Base-by-base conservation (phyloP, 2,888 invertebrate genomes). In the Caenorhabditis virilis region DNA sequence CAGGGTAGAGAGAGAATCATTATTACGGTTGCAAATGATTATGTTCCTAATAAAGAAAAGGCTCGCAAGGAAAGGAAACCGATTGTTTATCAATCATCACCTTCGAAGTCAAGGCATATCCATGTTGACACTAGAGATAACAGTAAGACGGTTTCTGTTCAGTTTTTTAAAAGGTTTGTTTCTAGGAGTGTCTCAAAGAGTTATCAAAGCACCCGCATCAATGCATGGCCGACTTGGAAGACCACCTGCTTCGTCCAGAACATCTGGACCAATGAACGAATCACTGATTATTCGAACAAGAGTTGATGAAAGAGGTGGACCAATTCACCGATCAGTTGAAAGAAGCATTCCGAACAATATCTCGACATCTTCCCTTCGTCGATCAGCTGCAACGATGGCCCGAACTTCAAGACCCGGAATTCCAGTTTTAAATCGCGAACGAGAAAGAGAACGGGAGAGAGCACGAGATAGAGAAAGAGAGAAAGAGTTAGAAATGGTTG, bases 401-500 rank as follows among this genome's bases (percentile, higher is more conserved):
- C 43, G 43, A 16, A 15, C 4, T 2, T 7, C 1, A 27, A 11
- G 9, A 15, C 53, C 35, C 9, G 15, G 35, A 20, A n/a, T n/a
- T n/a, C n/a, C n/a, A n/a, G n/a, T n/a, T n/a, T n/a, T n/a, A n/a
- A n/a, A n/a, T n/a, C n/a, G n/a, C n/a, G 35, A 36, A n/a, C 22
- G 38, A 22, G 18, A n/a, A 33, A 47, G 27, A 16, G 15, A n/a
- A 6, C 25, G 49, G 13, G 43, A 48, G 13, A 38, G 49, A 2
- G 88, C 15, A 47, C 18, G 42, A 30, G 46, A 43, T 20, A 20
- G 36, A 15, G 18, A 11, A 25, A 45, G 27, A 13, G 2, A n/a
- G 2, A 33, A 43, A n/a, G 36, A 48, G 15, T 39, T 39, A 1
- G 88, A 15, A 23, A 4, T 39, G 4, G 18, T 4, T 20, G 38